Evolutionary conservation across 2,113 vertebrate species (phyloP), one percentile per base, ranked within the genome.

Genomic region (Lepisosteus osseus): DNA sequence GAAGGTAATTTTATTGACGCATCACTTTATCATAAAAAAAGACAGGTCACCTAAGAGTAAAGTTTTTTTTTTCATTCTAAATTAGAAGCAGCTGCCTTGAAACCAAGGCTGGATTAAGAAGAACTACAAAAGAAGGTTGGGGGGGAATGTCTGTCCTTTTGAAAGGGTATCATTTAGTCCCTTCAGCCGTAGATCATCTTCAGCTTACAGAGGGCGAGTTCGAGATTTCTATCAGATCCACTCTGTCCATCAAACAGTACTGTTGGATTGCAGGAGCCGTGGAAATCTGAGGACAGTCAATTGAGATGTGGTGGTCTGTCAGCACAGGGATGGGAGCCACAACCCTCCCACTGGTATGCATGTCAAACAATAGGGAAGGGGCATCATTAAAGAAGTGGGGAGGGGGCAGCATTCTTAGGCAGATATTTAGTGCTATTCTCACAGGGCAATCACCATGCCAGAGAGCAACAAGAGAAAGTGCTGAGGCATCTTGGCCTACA

Each of bases 101-200:
- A 82, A 77, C 84, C 72, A 68, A 79, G 79, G 77, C 65, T 3
- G 15, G 83, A 89, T 91, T 91, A 89, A 78, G 17, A 76, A 75
- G 64, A 6, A 77, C 77, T 77, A 90, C 85, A 90, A 89, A 87
- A 78, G 87, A 72, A 87, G 79, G 62, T 69, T 82, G 78, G 68
- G 76, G 68, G 72, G 83, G 76, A 54, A 40, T 64, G 54, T 8
- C 40, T 81, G 81, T 78, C 82, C 77, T 80, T 84, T 85, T 83
- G 73, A 86, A 86, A 85, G 86, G 59, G 75, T 84, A 73, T 86
- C 80, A 87, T 85, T 85, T 86, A 84, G 76, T 83, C 80, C 79
- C 83, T 80, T 85, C 78, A 80, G 84, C 80, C 76, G 54, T 61
- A 77, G 81, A 87, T 88, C 81, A 87, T 80, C 85, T 73, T 78